phyloP scores from a whole-genome alignment of 1,140 invertebrate species.

The Panagrolaimus sp. region DNA sequence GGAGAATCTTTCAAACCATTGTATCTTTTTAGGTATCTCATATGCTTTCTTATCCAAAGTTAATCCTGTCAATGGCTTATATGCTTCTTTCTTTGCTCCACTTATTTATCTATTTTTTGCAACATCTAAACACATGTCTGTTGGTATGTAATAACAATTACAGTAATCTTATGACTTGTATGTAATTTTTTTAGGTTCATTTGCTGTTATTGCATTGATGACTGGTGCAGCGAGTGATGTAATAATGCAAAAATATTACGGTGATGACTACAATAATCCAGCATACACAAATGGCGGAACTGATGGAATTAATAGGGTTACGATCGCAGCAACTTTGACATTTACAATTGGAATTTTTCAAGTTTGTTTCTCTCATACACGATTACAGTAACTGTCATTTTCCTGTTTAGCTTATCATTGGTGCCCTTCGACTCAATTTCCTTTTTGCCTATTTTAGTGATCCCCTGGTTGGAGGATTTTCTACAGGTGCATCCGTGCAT shows the following conservation, averaged over 20 bases:
- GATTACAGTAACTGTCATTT: too few relatives aligned
- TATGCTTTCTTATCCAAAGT: background rate
- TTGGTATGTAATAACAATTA: background rate
- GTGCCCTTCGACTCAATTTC: slow-evolving; percentile 73
- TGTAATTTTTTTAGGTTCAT: background rate
- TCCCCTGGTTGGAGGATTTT: slow-evolving; percentile 82
- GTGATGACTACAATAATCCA: background rate
- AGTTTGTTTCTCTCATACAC: too few relatives aligned
- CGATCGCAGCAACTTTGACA: background rate
- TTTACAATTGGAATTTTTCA: background rate
- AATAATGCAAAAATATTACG: slow-evolving; percentile 6
- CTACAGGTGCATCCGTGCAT: slow-evolving; percentile 80
- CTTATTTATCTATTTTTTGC: slow-evolving; percentile 13
- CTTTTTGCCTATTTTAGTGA: slow-evolving; percentile 79
- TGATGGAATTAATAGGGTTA: background rate
- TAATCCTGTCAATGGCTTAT: background rate
- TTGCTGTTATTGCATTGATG: slow-evolving; percentile 7
- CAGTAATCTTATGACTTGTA: too few relatives aligned
- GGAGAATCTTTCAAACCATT: too few relatives aligned
- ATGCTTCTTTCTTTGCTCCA: background rate
- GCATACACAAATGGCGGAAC: background rate
- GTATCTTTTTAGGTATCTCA: background rate
- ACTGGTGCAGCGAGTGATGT: background rate
- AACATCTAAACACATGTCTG: background rate
- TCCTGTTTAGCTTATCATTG: slow-evolving; percentile 67